These are phyloP conservation scores for Anguilla japonica DNA, from an alignment of 2,113 vertebrate species.

Conservation along the genomic window DNA sequence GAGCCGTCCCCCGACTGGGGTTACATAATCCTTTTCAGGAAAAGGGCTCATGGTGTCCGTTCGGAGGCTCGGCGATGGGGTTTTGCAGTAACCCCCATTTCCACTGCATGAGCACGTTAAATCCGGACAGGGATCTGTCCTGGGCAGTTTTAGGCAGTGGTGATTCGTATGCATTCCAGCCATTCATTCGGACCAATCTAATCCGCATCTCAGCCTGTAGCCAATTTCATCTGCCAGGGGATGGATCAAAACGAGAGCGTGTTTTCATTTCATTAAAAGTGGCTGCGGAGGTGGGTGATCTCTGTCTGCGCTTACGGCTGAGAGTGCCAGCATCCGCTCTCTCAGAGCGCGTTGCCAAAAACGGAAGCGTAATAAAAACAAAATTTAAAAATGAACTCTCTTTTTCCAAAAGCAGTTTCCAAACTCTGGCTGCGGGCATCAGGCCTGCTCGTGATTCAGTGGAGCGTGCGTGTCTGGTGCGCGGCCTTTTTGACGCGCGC, in stretches of 20 bases:
- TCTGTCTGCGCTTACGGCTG: constrained; percentile 13
- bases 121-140: constrained; percentile 26
- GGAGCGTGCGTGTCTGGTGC: background rate
- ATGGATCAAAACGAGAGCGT: constrained; percentile 27
- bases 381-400: background rate
- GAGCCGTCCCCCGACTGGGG: background rate
- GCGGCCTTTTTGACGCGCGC: background rate
- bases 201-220: constrained; percentile 43
- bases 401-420: background rate
- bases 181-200: constrained; percentile 36
- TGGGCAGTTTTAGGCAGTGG: constrained; percentile 26
- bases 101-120: background rate
- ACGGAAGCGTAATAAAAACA: background rate
- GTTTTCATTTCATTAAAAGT: constrained; percentile 47
- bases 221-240: constrained; percentile 20
- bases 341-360: background rate
- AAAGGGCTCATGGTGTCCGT: background rate
- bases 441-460: background rate
- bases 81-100: background rate
- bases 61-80: background rate
- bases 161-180: constrained; percentile 33
- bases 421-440: background rate
- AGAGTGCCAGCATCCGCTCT: background rate
- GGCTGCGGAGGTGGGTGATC: constrained; percentile 30
- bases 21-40: background rate